phyloP scores from a whole-genome alignment of 1,140 invertebrate species.

The Dolichoris vasculosae region DNA sequence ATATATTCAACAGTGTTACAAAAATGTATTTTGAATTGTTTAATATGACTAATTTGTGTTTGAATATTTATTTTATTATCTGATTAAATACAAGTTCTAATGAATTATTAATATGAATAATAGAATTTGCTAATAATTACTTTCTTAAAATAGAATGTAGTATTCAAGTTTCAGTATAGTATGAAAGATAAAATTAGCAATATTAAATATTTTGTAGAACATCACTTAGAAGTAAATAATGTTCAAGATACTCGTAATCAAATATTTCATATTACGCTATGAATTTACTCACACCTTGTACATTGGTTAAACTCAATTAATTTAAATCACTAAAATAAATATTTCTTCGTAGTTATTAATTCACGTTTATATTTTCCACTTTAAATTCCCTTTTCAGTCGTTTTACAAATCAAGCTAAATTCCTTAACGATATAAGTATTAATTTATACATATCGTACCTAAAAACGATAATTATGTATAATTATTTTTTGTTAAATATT shows the following conservation, averaged over 20 bases:
- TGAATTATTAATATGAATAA: slow-evolving; percentile 1
- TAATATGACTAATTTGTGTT: background rate
- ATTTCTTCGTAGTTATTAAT: no score
- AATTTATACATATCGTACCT: no score
- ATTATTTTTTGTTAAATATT: no score
- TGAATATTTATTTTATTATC: background rate
- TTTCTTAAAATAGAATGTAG: background rate
- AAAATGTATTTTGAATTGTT: background rate
- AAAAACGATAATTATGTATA: no score
- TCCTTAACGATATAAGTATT: no score
- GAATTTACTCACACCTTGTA: background rate
- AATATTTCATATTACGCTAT: background rate
- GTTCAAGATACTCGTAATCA: background rate
- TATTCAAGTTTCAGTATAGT: background rate
- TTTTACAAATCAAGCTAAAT: no score
- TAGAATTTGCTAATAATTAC: background rate
- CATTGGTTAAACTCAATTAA: no score
- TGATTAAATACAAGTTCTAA: background rate
- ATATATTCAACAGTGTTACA: background rate
- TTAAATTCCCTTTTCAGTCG: no score
- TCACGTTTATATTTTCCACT: no score
- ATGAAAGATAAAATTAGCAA: background rate
- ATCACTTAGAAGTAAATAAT: background rate
- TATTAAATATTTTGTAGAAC: background rate
- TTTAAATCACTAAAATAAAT: no score